These are phyloP conservation scores for Tinea pellionella DNA, from an alignment of 2,888 invertebrate species.

Conservation along the genomic window DNA sequence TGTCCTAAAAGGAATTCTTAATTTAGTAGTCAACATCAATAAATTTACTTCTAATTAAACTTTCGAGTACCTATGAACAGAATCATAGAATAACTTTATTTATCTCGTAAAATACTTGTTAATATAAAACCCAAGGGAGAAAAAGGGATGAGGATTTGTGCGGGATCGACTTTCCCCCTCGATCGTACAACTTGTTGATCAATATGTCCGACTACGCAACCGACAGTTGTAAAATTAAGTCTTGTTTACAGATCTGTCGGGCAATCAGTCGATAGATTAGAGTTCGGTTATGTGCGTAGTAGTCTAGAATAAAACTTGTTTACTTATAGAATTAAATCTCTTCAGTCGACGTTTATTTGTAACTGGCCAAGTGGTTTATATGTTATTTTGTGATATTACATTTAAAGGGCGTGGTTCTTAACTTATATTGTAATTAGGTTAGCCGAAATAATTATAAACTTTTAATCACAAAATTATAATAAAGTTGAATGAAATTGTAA, in stretches of 20 bases:
- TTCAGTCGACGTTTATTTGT: slow-evolving; percentile 38
- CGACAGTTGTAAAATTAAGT: background rate
- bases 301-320: slow-evolving; percentile 46
- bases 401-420: background rate
- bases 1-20: background rate
- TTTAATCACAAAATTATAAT: background rate
- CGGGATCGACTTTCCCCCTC: background rate
- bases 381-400: slow-evolving; percentile 17
- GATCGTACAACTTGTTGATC: slow-evolving; percentile 23
- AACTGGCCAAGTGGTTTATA: slow-evolving; percentile 31
- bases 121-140: slow-evolving; percentile 50
- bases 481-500: background rate
- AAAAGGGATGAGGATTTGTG: slow-evolving; percentile 37
- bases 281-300: slow-evolving; percentile 18
- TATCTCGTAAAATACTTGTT: slow-evolving; percentile 64
- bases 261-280: slow-evolving; percentile 31
- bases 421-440: background rate
- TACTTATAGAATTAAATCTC: slow-evolving; percentile 62
- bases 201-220: background rate
- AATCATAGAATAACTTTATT: slow-evolving; percentile 41
- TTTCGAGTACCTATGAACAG: background rate
- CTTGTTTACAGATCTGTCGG: slow-evolving; percentile 29
- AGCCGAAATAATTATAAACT: background rate
- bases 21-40: background rate
- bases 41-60: background rate